phyloP scores from a whole-genome alignment of 2,888 invertebrate genomes.

The Pristionchus arcanus region DNA sequence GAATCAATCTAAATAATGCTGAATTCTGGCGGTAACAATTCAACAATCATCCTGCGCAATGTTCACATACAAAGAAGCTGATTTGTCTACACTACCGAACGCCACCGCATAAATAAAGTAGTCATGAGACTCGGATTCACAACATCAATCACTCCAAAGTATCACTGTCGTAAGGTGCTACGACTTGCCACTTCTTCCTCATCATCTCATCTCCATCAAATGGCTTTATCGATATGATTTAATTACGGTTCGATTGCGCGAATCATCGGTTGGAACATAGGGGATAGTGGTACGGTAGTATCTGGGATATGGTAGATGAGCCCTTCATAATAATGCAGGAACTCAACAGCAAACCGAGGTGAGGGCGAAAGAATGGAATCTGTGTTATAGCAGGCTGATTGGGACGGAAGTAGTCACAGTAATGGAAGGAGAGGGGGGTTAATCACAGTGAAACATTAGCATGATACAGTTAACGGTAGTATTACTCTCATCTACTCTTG shows the following conservation, averaged over 20 bases:
- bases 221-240: slow-evolving; percentile 22
- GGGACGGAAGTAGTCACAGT: background rate
- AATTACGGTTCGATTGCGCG: background rate
- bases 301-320: slow-evolving; percentile 28
- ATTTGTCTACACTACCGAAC: too few relatives aligned
- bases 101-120: too few relatives aligned
- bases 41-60: too few relatives aligned
- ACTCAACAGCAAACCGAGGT: slow-evolving; percentile 14
- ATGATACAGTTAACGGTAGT: slow-evolving; percentile 17
- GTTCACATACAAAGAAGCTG: too few relatives aligned
- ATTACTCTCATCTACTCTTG: background rate
- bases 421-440: background rate
- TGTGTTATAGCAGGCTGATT: background rate
- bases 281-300: background rate
- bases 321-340: background rate
- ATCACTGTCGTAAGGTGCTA: background rate
- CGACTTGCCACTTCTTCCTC: slow-evolving; percentile 12
- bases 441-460: slow-evolving; percentile 11
- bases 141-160: slow-evolving; percentile 18
- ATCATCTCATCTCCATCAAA: background rate
- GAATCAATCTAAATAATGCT: too few relatives aligned
- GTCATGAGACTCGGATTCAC: background rate
- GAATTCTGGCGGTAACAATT: too few relatives aligned
- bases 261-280: background rate
- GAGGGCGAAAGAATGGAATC: slow-evolving; percentile 14